phyloP scores from a whole-genome alignment of 1,140 invertebrate genomes.

The Diorhabda elongata region DNA sequence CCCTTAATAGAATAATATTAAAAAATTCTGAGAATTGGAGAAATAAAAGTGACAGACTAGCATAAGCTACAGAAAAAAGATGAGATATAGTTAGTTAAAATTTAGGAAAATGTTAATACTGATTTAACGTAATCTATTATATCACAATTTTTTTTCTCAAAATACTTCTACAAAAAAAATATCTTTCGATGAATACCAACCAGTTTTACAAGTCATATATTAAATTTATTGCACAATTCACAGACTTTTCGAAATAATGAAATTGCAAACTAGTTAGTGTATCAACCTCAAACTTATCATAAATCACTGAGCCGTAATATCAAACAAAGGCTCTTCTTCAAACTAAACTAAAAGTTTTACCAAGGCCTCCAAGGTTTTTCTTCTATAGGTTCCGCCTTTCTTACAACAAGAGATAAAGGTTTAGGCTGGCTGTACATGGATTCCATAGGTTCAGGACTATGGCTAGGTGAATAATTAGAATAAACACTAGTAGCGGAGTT shows the following conservation, averaged over 20 bases:
- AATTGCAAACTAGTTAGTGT: too few relatives aligned
- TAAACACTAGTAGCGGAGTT: conserved; percentile 58
- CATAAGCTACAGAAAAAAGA: too few relatives aligned
- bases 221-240: too few relatives aligned
- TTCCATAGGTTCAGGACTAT: conserved; percentile 46
- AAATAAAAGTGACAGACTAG: too few relatives aligned
- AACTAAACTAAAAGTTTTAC: conserved; percentile 43
- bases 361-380: conserved; percentile 63
- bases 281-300: too few relatives aligned
- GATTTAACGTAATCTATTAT: not conserved
- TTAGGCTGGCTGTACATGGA: conserved; percentile 53
- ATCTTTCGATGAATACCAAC: not conserved
- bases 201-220: too few relatives aligned
- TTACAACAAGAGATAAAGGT: conserved; percentile 68
- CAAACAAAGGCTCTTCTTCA: too few relatives aligned
- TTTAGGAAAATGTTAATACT: not conserved
- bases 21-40: too few relatives aligned
- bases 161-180: not conserved
- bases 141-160: conserved; percentile 13
- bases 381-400: conserved; percentile 58
- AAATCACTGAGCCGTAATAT: too few relatives aligned
- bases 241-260: too few relatives aligned
- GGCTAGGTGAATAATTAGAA: conserved; percentile 42
- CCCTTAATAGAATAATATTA: too few relatives aligned
- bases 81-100: not conserved